phyloP scores from a whole-genome alignment of 2,888 invertebrate species.

The Trissoscelio sp. region DNA sequence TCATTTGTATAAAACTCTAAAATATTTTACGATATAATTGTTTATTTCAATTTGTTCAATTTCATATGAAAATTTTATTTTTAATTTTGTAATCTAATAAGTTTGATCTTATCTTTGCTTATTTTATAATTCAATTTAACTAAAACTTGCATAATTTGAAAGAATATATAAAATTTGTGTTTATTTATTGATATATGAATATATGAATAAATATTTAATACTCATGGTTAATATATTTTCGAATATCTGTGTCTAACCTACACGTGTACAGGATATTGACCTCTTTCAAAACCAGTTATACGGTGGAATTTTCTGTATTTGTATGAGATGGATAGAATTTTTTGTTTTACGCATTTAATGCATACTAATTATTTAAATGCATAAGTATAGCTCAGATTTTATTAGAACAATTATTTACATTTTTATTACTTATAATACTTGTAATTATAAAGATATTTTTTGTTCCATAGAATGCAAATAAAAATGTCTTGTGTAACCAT shows the following conservation, averaged over 20 bases:
- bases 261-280: constrained; percentile 6
- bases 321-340: neutral
- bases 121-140: no score
- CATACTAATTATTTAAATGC: neutral
- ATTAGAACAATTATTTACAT: neutral
- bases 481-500: neutral
- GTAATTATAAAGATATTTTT: neutral
- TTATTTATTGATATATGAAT: no score
- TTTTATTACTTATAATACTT: no score
- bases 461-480: neutral
- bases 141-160: no score
- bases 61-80: no score
- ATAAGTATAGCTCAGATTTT: neutral
- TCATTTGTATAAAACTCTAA: neutral
- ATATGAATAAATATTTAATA: no score
- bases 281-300: constrained; percentile 25
- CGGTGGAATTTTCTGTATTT: constrained; percentile 5
- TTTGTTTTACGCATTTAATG: neutral
- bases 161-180: no score
- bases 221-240: neutral
- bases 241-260: neutral
- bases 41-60: neutral
- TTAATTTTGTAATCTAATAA: no score
- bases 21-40: neutral
- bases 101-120: no score